Base-by-base conservation (phyloP, 2,113 vertebrate genomes). In the Urocynchramus pylzowi region DNA sequence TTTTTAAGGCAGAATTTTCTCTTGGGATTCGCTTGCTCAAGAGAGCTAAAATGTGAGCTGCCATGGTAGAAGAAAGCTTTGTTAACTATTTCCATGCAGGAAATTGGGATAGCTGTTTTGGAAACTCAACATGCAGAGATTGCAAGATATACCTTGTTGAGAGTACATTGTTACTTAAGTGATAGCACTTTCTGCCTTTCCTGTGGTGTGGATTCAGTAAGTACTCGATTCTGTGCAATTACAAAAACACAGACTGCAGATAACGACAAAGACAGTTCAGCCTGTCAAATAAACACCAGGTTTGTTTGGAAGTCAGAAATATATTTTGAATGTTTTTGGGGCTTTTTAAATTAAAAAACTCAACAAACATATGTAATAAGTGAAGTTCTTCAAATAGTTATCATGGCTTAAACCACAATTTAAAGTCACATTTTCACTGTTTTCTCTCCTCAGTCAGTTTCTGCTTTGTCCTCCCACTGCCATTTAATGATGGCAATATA, bases 1-100 rank as follows among this genome's bases (percentile, higher is more conserved):
- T 68, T 89, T 93, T 89, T 60, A 50, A 42, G 54, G 53, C 37
- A 50, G 54, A 81, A 50, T 89, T 81, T 92, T 92, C 54, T 77
- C 63, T 80, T 84, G 76, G 31, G 57, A 26, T 61, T 84, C 86
- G 11, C 41, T 83, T 37, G 26, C 54, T 83, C 35, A 20, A 59
- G 49, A 71, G 44, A 79, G 4, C 13, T 70, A 74, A 57, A 89
- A 65, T 35, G n/a, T 57, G 60, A 80, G 10, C 52, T 80, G 20
- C 33, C 0, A 1, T 27, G 24, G 57, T 81, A 24, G 30, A 33
- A 71, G 26, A 60, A 41, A 35, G 24, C 37, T 92, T 76, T 2
- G 0, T 83, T 94, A 69, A 80, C 41, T 14, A 6, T 91, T 91
- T 83, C 57, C 35, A 30, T 35, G 27, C 41, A 73, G 20, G 21